phyloP scores from a whole-genome alignment of 2,888 invertebrate species.

The Linnaemya tessellans region DNA sequence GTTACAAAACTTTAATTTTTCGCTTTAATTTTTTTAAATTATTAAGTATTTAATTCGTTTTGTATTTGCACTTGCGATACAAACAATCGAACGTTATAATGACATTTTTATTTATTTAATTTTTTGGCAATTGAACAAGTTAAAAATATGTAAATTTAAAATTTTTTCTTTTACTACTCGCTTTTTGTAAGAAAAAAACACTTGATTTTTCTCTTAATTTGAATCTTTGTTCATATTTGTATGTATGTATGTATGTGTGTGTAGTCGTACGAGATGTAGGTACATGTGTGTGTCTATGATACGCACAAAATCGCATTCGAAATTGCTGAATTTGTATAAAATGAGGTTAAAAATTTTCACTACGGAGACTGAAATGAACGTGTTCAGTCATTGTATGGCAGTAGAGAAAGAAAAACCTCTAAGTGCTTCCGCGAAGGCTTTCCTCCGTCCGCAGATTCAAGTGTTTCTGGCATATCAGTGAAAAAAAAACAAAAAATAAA shows the following conservation, averaged over 20 bases:
- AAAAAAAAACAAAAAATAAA: conserved; percentile 34
- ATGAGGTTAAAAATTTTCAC: conserved; percentile 43
- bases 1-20: background rate
- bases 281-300: conserved; percentile 1
- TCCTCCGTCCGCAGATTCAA: conserved; percentile 30
- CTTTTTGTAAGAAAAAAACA: conserved; percentile 32
- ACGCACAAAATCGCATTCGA: conserved; percentile 65
- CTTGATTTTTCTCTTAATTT: conserved; percentile 44
- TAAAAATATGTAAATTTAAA: conserved; percentile 25
- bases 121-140: conserved; percentile 48
- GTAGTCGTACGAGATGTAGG: background rate
- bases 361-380: conserved; percentile 45
- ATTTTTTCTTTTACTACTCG: conserved; percentile 22
- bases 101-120: background rate
- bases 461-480: conserved; percentile 28
- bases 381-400: conserved; percentile 73
- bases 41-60: background rate
- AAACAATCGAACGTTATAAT: conserved; percentile 14
- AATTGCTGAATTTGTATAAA: conserved; percentile 58
- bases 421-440: conserved; percentile 67
- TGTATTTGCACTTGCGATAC: background rate
- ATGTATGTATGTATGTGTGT: background rate
- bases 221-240: background rate
- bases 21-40: background rate
- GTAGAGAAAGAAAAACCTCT: conserved; percentile 73